These are phyloP conservation scores for Poecilia gillii DNA, from an alignment of 2,797 vertebrate genomes.

Conservation along the genomic window DNA sequence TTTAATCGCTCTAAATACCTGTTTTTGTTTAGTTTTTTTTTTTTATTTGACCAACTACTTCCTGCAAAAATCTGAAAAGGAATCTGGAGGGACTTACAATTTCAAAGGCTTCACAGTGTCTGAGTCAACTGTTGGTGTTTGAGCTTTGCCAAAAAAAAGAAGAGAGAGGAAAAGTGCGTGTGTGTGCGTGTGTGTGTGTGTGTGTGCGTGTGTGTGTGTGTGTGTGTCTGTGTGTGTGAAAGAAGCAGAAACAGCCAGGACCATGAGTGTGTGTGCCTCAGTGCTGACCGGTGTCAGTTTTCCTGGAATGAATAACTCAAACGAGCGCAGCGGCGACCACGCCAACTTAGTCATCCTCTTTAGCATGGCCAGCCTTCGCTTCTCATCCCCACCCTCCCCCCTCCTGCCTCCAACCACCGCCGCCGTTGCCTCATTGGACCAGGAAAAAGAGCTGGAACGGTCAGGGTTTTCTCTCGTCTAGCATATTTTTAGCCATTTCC, in stretches of 20 bases:
- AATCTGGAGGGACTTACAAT: constrained; percentile 21
- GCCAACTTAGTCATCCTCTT: constrained; percentile 69
- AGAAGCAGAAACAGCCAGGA: constrained; percentile 4
- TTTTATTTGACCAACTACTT: constrained; percentile 36
- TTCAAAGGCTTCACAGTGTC: constrained; percentile 41
- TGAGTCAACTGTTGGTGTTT: constrained; percentile 55
- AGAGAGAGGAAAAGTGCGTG: constrained; percentile 10
- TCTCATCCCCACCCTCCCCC: constrained; percentile 17
- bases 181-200: constrained; percentile 29
- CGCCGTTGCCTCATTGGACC: constrained; percentile 4
- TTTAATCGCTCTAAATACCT: constrained; percentile 13
- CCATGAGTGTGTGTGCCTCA: constrained; percentile 47
- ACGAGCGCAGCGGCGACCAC: constrained; percentile 59
- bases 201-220: constrained; percentile 33
- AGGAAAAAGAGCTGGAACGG: constrained; percentile 41
- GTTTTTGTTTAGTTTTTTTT: constrained; percentile 26
- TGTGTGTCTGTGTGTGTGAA: constrained; percentile 31
- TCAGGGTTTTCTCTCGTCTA: constrained; percentile 42
- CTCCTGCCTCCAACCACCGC: not conserved
- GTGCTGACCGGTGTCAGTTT: constrained; percentile 71
- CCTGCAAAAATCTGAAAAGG: constrained; percentile 38
- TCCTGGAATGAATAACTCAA: constrained; percentile 78
- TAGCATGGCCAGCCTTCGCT: constrained; percentile 55
- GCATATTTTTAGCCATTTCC: constrained; percentile 45
- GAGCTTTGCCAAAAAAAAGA: constrained; percentile 19